Percentiles rank a stretch among this genome's conserved stretches.
Conservation (phyloP, 2,888 invertebrate species). For the Zele albiditarsus region DNA sequence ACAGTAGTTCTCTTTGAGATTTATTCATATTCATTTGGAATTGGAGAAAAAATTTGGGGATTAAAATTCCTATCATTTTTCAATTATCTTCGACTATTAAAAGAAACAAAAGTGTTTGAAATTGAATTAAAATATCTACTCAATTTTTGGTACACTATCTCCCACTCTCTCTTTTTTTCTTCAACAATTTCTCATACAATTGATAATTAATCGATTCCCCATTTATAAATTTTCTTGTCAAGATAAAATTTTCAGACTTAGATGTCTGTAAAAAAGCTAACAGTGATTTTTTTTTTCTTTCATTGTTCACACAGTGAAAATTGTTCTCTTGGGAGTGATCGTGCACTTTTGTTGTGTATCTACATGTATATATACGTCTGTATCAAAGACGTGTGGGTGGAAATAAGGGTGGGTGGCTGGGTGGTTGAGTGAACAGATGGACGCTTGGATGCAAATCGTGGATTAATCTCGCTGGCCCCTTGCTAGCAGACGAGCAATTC, state of each 20-base stretch:
- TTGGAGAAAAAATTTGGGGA: no score
- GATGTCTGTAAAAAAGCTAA: background rate
- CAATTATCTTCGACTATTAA: no score
- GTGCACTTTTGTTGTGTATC: conserved; percentile 9
- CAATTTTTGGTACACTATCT: no score
- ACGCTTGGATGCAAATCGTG: conserved; percentile 71
- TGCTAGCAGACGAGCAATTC: conserved; percentile 54
- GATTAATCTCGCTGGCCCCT: conserved; percentile 71
- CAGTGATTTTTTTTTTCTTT: background rate
- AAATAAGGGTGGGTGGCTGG: background rate
- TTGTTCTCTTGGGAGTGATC: conserved; percentile 31
- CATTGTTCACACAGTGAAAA: background rate
- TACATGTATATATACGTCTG: conserved; percentile 5
- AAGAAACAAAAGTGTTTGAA: no score
- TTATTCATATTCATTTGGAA: conserved; percentile 19
- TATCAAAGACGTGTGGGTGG: background rate
- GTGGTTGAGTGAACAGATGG: conserved; percentile 67
- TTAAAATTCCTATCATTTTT: no score
- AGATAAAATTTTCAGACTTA: background rate
- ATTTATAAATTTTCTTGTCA: background rate
- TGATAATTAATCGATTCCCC: no score
- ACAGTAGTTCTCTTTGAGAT: conserved; percentile 59
- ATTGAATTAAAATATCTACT: no score
- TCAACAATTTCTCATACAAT: background rate
- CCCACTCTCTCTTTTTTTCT: no score